Conservation (phyloP, 2,113 vertebrate species). For the Bubo scandiacus region DNA sequence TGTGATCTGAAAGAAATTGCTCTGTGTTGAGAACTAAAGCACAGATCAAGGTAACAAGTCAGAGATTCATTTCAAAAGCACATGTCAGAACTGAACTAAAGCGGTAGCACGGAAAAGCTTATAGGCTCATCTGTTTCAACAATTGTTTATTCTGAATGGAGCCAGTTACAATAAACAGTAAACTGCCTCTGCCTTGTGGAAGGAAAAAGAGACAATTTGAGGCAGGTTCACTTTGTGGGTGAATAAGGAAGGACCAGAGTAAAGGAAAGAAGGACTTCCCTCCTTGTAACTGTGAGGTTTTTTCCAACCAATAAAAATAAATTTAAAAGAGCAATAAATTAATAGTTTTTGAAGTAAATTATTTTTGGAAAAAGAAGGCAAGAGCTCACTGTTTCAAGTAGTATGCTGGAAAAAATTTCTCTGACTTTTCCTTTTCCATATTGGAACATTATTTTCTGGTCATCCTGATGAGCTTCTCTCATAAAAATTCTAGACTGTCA, state of each 20-base stretch:
- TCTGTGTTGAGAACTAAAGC: not conserved
- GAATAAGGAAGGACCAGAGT: not conserved
- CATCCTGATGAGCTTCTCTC: not conserved
- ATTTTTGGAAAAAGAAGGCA: not conserved
- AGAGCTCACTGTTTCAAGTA: not conserved
- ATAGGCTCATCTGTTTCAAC: not conserved
- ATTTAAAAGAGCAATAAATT: not conserved
- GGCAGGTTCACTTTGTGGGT: not conserved
- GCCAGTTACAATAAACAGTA: fast-evolving
- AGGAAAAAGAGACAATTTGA: not conserved
- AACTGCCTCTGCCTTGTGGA: not conserved
- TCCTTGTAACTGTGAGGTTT: fast-evolving
- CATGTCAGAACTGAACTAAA: not conserved
- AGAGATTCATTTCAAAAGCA: not conserved
- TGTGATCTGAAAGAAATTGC: not conserved
- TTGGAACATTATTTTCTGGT: not conserved
- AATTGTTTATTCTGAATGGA: not conserved
- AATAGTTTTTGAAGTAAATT: not conserved
- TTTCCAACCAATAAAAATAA: not conserved
- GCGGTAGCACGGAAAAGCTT: not conserved
- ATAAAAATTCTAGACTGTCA: not conserved
- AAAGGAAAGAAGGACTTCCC: not conserved
- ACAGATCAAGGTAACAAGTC: not conserved
- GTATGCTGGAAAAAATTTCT: not conserved
- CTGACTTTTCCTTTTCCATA: not conserved